phyloP scores from a whole-genome alignment of 2,888 invertebrate genomes.

The Andrena fulva region DNA sequence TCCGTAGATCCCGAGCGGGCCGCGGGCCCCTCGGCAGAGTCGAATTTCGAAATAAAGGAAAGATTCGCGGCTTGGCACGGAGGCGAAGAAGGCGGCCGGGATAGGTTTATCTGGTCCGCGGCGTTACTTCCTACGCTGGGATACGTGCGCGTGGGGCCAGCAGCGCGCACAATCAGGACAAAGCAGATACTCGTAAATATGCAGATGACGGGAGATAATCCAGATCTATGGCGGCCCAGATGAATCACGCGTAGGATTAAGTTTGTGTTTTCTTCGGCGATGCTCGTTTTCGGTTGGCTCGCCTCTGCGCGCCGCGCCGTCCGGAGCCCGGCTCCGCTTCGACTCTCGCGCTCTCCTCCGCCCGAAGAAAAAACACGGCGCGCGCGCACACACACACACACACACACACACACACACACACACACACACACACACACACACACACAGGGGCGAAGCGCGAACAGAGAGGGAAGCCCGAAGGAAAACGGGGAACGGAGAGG shows the following conservation, averaged over 20 bases:
- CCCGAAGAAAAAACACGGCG: constrained; percentile 18
- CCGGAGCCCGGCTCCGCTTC: constrained; percentile 20
- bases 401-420: neutral
- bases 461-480: constrained; percentile 32
- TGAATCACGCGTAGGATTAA: constrained; percentile 81
- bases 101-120: constrained; percentile 53
- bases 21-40: neutral
- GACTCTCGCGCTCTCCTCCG: neutral
- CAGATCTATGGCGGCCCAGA: constrained; percentile 78
- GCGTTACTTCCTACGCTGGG: constrained; percentile 67
- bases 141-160: constrained; percentile 60
- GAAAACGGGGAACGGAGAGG: constrained; percentile 38
- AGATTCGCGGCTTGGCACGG: neutral
- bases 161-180: constrained; percentile 73
- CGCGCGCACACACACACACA: neutral
- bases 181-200: constrained; percentile 80
- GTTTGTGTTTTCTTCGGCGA: constrained; percentile 74
- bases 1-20: neutral
- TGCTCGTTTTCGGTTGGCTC: constrained; percentile 69
- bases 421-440: neutral
- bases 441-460: neutral
- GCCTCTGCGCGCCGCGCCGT: constrained; percentile 19
- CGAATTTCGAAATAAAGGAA: constrained; percentile 46
- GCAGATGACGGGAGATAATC: constrained; percentile 83
- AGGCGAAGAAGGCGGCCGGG: neutral